phyloP scores from a whole-genome alignment of 2,888 invertebrate species.

The Noctua comes region DNA sequence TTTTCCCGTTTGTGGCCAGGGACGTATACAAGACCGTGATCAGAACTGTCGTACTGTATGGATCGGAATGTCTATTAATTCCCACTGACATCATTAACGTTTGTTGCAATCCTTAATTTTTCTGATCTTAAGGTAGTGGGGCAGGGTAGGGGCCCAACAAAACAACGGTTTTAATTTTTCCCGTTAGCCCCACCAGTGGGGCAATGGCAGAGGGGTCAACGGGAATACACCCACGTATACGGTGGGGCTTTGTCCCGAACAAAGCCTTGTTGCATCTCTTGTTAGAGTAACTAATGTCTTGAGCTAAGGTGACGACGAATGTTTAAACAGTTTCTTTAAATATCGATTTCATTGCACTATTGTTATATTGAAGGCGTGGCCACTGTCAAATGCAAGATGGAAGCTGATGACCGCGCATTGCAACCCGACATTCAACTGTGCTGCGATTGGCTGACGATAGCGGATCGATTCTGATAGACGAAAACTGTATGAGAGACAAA shows the following conservation, averaged over 20 bases:
- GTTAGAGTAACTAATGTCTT: neutral
- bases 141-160: too few relatives aligned
- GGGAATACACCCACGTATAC: too few relatives aligned
- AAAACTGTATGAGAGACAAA: neutral
- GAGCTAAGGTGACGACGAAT: neutral
- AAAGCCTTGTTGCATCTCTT: neutral
- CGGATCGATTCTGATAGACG: conserved; percentile 1
- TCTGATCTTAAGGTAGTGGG: too few relatives aligned
- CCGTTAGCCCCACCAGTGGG: too few relatives aligned
- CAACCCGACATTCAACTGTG: conserved; percentile 21
- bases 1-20: too few relatives aligned
- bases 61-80: too few relatives aligned
- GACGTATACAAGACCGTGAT: too few relatives aligned
- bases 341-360: neutral
- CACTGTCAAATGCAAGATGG: conserved; percentile 25
- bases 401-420: conserved; percentile 9
- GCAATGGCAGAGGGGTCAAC: too few relatives aligned
- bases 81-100: too few relatives aligned
- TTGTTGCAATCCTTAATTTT: too few relatives aligned
- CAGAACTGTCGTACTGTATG: too few relatives aligned
- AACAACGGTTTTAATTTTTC: too few relatives aligned
- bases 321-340: neutral
- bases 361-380: conserved; percentile 25
- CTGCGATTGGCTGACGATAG: conserved; percentile 16
- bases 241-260: neutral